These are phyloP conservation scores for Tragelaphus imberbis DNA, from an alignment of 2,113 vertebrate genomes.

Conservation along the genomic window DNA sequence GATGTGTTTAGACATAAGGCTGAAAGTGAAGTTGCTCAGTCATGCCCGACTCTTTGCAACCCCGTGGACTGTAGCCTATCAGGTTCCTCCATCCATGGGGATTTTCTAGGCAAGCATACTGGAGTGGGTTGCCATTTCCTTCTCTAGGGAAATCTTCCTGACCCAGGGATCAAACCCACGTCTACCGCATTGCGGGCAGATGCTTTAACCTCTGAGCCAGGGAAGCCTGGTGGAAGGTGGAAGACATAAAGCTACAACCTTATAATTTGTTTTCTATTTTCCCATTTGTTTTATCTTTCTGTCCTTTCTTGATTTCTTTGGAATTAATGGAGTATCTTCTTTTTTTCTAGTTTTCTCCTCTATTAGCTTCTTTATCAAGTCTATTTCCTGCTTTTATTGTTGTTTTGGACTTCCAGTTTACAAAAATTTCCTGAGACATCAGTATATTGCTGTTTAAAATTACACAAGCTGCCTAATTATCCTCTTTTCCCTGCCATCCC, in stretches of 20 bases:
- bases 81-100: too few relatives aligned
- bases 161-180: too few relatives aligned
- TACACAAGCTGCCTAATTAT: neutral
- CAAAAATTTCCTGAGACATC: neutral
- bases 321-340: neutral
- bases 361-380: neutral
- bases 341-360: neutral
- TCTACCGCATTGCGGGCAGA: too few relatives aligned
- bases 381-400: neutral
- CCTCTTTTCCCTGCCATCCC: neutral
- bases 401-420: neutral
- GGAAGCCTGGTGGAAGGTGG: too few relatives aligned
- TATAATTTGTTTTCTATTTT: neutral
- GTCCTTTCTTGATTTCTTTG: neutral
- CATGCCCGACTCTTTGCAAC: too few relatives aligned
- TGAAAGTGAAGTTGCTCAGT: neutral
- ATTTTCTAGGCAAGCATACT: too few relatives aligned
- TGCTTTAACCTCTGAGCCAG: too few relatives aligned
- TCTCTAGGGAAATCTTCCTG: too few relatives aligned
- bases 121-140: too few relatives aligned
- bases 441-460: neutral
- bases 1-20: neutral
- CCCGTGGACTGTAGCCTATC: too few relatives aligned
- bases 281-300: neutral
- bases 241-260: neutral